Conservation (phyloP, 2,113 vertebrate species). For the Empidonax alnorum region DNA sequence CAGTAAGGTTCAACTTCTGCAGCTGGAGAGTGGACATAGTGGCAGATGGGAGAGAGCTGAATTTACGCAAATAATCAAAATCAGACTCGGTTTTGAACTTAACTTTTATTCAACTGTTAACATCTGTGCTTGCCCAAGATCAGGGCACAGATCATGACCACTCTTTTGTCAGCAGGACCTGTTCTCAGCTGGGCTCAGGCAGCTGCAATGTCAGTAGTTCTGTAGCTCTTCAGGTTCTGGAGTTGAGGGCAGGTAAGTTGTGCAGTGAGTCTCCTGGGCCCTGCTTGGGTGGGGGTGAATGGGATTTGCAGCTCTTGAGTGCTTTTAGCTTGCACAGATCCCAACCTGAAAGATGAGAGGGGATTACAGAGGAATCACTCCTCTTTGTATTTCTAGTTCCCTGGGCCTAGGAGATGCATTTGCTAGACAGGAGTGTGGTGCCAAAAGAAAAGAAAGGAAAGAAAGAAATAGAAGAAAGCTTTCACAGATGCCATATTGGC, state of each 20-base stretch:
- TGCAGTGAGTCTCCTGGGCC: conserved; percentile 65
- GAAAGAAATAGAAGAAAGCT: neutral
- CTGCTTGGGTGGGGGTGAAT: conserved; percentile 61
- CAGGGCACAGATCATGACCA: neutral
- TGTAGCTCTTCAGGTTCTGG: conserved; percentile 63
- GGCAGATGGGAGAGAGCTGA: neutral
- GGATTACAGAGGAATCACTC: neutral
- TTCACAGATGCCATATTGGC: neutral
- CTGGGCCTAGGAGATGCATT: neutral
- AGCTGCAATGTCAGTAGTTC: conserved; percentile 36
- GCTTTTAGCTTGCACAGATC: conserved; percentile 41
- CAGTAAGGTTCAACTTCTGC: neutral
- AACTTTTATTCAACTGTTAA: conserved; percentile 24
- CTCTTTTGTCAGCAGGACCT: neutral
- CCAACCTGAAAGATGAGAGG: conserved; percentile 58
- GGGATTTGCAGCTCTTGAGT: conserved; percentile 29
- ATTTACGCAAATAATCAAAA: neutral
- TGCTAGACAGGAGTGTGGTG: neutral
- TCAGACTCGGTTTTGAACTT: neutral
- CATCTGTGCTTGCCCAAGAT: neutral
- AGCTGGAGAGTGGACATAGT: neutral
- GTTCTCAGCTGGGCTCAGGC: neutral
- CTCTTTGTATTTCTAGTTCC: neutral
- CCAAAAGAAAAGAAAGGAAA: neutral
- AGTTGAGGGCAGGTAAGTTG: conserved; percentile 59